phyloP scores from a whole-genome alignment of 2,113 vertebrate species.

The Otolemur garnettii region DNA sequence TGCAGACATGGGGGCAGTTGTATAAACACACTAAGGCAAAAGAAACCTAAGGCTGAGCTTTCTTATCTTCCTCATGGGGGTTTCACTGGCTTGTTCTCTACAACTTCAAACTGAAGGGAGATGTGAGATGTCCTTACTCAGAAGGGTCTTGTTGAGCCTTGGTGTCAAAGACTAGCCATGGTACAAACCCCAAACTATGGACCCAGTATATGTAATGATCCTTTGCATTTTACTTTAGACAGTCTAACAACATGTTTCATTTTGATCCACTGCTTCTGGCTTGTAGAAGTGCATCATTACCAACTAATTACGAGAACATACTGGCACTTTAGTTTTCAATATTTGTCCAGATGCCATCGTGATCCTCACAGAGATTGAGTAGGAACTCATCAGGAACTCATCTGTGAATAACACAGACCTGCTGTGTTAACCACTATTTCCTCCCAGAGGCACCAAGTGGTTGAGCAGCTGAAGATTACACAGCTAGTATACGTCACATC shows the following conservation, averaged over 20 bases:
- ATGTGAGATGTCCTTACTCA: not conserved
- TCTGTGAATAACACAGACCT: not conserved
- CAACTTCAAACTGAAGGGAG: not conserved
- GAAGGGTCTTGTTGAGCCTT: not conserved
- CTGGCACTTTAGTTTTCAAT: not conserved
- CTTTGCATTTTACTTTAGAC: not conserved
- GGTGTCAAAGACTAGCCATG: not conserved
- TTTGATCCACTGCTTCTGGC: not conserved
- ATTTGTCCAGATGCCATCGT: not conserved
- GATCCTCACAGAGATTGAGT: not conserved
- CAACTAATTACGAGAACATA: not conserved
- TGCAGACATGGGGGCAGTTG: not conserved
- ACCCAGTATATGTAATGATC: not conserved
- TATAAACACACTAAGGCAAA: not conserved
- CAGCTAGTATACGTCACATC: not conserved
- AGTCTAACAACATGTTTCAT: not conserved
- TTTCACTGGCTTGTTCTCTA: not conserved
- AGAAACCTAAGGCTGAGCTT: not conserved
- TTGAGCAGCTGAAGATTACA: not conserved
- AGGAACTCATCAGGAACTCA: not conserved
- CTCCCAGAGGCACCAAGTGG: not conserved
- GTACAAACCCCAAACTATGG: not conserved
- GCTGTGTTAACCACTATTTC: not conserved
- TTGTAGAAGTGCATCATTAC: not conserved
- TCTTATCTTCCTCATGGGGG: not conserved